Percentiles rank a stretch among this genome's conserved stretches.
Evolutionary conservation across 2,888 invertebrate genomes (phyloP).

Genomic region (Sphaeridia pumilis): DNA sequence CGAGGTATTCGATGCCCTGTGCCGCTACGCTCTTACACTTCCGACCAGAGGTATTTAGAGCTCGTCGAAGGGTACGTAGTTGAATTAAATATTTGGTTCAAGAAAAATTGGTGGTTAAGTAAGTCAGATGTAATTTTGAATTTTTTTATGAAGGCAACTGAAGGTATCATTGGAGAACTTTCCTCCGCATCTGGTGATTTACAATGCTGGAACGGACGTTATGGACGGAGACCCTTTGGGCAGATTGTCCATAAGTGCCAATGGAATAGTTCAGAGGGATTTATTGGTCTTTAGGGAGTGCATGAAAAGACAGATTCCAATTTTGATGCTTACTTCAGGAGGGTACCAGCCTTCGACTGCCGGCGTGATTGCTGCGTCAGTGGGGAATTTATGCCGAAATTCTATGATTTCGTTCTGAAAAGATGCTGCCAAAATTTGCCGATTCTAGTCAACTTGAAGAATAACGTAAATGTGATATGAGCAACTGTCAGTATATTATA

Average conservation of each 20-base stretch:
- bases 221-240: constrained; percentile 68
- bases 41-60: constrained; percentile 57
- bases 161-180: constrained; percentile 57
- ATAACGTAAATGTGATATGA: too few relatives aligned
- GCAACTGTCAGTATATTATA: too few relatives aligned
- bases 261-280: constrained; percentile 73
- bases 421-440: too few relatives aligned
- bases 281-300: constrained; percentile 68
- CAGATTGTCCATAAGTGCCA: constrained; percentile 53
- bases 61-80: constrained; percentile 53
- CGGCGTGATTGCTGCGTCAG: constrained; percentile 69
- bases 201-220: constrained; percentile 86
- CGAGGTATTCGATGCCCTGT: constrained; percentile 57
- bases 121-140: not conserved
- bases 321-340: constrained; percentile 78
- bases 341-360: constrained; percentile 71
- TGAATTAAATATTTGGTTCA: too few relatives aligned
- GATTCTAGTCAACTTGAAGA: too few relatives aligned
- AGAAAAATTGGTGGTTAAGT: too few relatives aligned
- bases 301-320: constrained; percentile 52
- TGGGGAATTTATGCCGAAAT: constrained; percentile 56
- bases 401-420: constrained; percentile 38
- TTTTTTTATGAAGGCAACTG: constrained; percentile 38
- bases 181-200: constrained; percentile 67
- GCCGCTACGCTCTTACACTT: constrained; percentile 51